Evolutionary conservation across 2,797 vertebrate species (phyloP).

Genomic region (Enteromius argenteus): DNA sequence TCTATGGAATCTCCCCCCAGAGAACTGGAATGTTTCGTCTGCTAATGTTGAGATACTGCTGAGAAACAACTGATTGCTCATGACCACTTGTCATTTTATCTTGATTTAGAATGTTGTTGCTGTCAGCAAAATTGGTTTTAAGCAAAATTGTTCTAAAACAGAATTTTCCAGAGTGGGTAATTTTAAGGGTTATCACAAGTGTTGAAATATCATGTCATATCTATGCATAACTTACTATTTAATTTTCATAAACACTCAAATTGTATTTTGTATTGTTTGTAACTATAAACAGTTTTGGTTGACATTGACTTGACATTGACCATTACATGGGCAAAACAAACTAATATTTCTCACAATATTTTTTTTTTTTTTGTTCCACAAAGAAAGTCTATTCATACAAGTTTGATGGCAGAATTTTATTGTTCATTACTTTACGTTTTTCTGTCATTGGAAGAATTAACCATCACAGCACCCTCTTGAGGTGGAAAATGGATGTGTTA

Average conservation of each 20-base stretch:
- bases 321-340: background rate
- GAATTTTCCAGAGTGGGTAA: background rate
- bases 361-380: background rate
- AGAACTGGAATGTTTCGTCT: background rate
- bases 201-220: background rate
- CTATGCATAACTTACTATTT: background rate
- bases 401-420: background rate
- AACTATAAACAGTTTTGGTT: background rate
- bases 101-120: background rate
- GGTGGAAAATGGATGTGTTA: slow-evolving; percentile 18
- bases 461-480: slow-evolving; percentile 70
- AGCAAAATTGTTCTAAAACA: background rate
- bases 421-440: background rate
- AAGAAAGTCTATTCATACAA: background rate
- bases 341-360: background rate
- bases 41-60: background rate
- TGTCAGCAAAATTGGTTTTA: background rate
- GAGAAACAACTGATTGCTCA: background rate
- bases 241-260: background rate
- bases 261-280: background rate
- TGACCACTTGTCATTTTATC: background rate
- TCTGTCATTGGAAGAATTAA: slow-evolving; percentile 6
- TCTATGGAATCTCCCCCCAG: background rate
- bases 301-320: background rate
- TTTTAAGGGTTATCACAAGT: background rate